Percentiles rank a stretch among this genome's conserved stretches.
Conservation (phyloP, 30 jellyfish, hydroid and myxozoan species). For the Pseudorhiza aurosa region DNA sequence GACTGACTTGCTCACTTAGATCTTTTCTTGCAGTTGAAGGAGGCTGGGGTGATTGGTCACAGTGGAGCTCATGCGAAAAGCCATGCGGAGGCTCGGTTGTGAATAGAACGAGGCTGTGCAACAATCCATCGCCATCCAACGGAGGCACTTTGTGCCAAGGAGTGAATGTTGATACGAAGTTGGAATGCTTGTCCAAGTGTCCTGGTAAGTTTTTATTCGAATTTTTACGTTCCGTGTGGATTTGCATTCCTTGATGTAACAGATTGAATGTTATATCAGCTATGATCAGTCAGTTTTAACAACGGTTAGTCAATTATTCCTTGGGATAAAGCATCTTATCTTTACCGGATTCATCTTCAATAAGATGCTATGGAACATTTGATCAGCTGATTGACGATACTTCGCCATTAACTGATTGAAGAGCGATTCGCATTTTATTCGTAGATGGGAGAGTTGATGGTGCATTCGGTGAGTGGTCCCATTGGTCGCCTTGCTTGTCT, state of each 20-base stretch:
- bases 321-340: too few species aligned
- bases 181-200: slow-evolving; percentile 89
- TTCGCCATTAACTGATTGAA: too few species aligned
- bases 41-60: slow-evolving; percentile 97
- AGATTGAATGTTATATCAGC: too few species aligned
- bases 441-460: slow-evolving; percentile 91
- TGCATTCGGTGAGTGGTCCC: slow-evolving; percentile 86
- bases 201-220: slow-evolving; percentile 64
- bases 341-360: too few species aligned
- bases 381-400: too few species aligned
- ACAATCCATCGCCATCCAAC: slow-evolving; percentile 83
- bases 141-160: slow-evolving; percentile 90
- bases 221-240: too few species aligned
- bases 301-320: too few species aligned
- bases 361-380: too few species aligned
- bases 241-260: too few species aligned
- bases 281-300: too few species aligned
- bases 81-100: slow-evolving; percentile 99
- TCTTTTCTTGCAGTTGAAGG: slow-evolving; percentile 84
- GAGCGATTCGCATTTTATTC: too few species aligned
- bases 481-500: slow-evolving; percentile 80
- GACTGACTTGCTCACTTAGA: too few species aligned
- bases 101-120: slow-evolving; percentile 87
- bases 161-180: slow-evolving; percentile 56
- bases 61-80: slow-evolving; percentile 93